Evolutionary conservation across 1,140 invertebrate genomes (phyloP).

Genomic region (Monomorium pharaonis): DNA sequence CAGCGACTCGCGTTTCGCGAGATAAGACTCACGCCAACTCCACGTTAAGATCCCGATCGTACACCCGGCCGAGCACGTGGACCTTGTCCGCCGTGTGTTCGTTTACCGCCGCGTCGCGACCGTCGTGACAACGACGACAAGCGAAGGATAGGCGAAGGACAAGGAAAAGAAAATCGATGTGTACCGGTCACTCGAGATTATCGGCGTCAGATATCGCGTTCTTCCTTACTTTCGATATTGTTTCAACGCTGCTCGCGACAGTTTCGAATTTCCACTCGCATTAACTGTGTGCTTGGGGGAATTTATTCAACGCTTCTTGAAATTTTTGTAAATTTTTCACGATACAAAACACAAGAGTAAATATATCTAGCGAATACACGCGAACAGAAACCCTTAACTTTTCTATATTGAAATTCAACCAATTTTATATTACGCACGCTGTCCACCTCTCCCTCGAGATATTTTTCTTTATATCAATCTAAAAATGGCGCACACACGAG

Average conservation of each 20-base stretch:
- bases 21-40: slow-evolving; percentile 79
- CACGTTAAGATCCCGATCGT: slow-evolving; percentile 78
- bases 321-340: not conserved
- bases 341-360: not conserved
- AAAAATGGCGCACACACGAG: not conserved
- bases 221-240: slow-evolving; percentile 54
- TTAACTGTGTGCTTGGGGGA: not conserved
- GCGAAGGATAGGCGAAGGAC: not conserved
- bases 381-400: not conserved
- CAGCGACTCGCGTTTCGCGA: not conserved
- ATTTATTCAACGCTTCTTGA: no score
- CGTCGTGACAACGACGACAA: slow-evolving; percentile 15
- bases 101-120: no score
- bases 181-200: slow-evolving; percentile 60
- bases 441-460: not conserved
- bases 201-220: slow-evolving; percentile 61
- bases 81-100: slow-evolving; percentile 48
- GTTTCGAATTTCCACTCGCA: not conserved
- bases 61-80: slow-evolving; percentile 41
- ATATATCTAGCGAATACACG: not conserved
- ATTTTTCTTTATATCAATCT: slow-evolving; percentile 27
- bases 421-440: not conserved
- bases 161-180: slow-evolving; percentile 42
- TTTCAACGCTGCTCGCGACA: slow-evolving; percentile 14
- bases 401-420: not conserved